Percentiles rank a stretch among this genome's conserved stretches.
Evolutionary conservation across 1,140 invertebrate species (phyloP).

Genomic region (Drosophila arizonae): DNA sequence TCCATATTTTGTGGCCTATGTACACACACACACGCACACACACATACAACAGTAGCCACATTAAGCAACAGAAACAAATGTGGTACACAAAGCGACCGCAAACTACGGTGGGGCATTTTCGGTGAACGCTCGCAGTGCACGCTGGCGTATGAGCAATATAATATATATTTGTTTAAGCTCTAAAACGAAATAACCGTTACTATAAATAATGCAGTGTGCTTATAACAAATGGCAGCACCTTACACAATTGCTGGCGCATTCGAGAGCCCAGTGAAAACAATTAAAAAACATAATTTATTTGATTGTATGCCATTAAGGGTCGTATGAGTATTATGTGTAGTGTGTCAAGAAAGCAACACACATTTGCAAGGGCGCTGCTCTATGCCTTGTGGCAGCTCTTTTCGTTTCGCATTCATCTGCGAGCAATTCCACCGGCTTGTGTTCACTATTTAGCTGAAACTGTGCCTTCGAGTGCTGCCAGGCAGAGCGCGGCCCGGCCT

Average conservation of each 20-base stretch:
- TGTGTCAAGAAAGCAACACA: background rate
- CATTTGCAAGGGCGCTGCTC: background rate
- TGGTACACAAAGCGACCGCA: slow-evolving; percentile 57
- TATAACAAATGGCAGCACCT: background rate
- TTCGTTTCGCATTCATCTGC: slow-evolving; percentile 39
- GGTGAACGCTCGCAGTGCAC: slow-evolving; percentile 38
- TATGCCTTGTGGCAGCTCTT: slow-evolving; percentile 24
- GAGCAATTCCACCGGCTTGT: slow-evolving; percentile 30
- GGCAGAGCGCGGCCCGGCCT: slow-evolving; percentile 12
- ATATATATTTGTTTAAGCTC: slow-evolving; percentile 39
- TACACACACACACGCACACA: background rate
- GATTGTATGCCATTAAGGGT: slow-evolving; percentile 5
- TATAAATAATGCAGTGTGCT: slow-evolving; percentile 55
- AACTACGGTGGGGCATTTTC: slow-evolving; percentile 63
- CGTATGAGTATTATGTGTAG: background rate
- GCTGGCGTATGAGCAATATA: slow-evolving; percentile 66
- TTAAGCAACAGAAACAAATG: slow-evolving; percentile 21
- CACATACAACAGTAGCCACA: slow-evolving; percentile 20
- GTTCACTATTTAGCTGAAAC: slow-evolving; percentile 44
- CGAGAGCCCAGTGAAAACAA: slow-evolving; percentile 14
- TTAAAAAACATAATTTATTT: slow-evolving; percentile 36
- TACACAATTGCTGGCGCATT: slow-evolving; percentile 31
- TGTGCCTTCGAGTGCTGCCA: slow-evolving; percentile 36
- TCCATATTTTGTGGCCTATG: slow-evolving; percentile 47
- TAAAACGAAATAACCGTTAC: slow-evolving; percentile 41